Base-by-base conservation (phyloP, 2,797 vertebrate genomes). In the Serranus cabrilla region DNA sequence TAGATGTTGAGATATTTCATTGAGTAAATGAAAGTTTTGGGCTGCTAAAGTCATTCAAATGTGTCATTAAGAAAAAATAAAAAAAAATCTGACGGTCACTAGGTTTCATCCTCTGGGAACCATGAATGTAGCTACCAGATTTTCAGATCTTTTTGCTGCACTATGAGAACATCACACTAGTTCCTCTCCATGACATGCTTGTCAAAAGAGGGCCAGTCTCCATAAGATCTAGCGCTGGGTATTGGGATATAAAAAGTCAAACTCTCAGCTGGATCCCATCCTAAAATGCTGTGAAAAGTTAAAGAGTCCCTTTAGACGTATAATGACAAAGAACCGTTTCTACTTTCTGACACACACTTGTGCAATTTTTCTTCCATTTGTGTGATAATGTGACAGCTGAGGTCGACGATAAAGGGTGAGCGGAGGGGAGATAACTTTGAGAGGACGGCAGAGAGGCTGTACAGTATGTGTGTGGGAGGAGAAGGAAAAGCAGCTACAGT, bases 351-450 rank as follows among this genome's bases (percentile, higher is more conserved):
- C 74, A 74, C 62, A 56, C 23, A 64, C 51, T 47, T 46, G 40
- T 2, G 7, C 56, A 45, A 43, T 82, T 77, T 71, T 60, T 67
- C 73, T 45, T 85, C 70, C 42, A 55, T 68, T 65, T 60, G 45
- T 59, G 52, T 80, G 73, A 78, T 80, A 78, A 87, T 78, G 69
- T 78, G 76, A 84, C 80, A 76, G 78, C 62, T 59, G 82, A 85
- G 80, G 82, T 82, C 42, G 11, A 11, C 5, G 31, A 78, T 74
- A 76, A 82, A 78, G 68, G 23, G 63, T 39, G 39, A 74, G 51
- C 51, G 46, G 46, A 11, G 20, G 50, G 42, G 54, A 74, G 71
- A 80, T 80, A 70, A 78, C 71, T 79, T 79, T 72, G 40, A 68
- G 67, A 81, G 73, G 76, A 73, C 9, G 2, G 56, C 17, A 58